These are phyloP conservation scores for Papilio aristodemus DNA, from an alignment of 1,140 invertebrate genomes.

Conservation along the genomic window DNA sequence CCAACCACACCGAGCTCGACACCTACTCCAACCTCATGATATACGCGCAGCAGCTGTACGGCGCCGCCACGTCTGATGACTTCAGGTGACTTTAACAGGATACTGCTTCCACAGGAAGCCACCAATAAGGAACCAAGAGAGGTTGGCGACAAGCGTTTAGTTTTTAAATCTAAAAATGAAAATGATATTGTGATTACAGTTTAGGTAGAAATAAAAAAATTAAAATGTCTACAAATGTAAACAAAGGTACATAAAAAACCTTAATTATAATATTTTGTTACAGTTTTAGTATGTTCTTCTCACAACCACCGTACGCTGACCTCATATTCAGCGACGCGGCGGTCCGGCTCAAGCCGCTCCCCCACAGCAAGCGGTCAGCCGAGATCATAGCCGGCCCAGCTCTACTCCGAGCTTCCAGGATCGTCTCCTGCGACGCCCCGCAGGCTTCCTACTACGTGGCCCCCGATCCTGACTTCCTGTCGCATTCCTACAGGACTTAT, in stretches of 20 bases:
- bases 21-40: slow-evolving; percentile 93
- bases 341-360: slow-evolving; percentile 88
- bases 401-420: slow-evolving; percentile 57
- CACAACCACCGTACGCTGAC: slow-evolving; percentile 89
- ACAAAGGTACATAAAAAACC: not conserved
- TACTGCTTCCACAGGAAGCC: too few species aligned
- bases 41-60: slow-evolving; percentile 95
- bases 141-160: too few species aligned
- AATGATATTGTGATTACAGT: too few species aligned
- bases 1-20: slow-evolving; percentile 90
- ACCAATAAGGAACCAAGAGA: too few species aligned
- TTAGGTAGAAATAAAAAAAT: too few species aligned
- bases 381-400: slow-evolving; percentile 62
- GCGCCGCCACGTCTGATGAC: slow-evolving; percentile 90
- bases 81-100: slow-evolving; percentile 85
- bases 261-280: slow-evolving; percentile 47
- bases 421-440: slow-evolving; percentile 72
- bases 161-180: too few species aligned
- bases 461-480: slow-evolving; percentile 67
- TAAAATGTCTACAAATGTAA: too few species aligned
- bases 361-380: slow-evolving; percentile 81
- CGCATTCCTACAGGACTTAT: slow-evolving; percentile 47
- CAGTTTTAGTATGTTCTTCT: slow-evolving; percentile 95
- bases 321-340: slow-evolving; percentile 96
- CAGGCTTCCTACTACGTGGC: slow-evolving; percentile 66